Percentiles rank a stretch among this genome's conserved stretches.
Conservation (phyloP, 2,797 vertebrate species). For the Anableps anableps region DNA sequence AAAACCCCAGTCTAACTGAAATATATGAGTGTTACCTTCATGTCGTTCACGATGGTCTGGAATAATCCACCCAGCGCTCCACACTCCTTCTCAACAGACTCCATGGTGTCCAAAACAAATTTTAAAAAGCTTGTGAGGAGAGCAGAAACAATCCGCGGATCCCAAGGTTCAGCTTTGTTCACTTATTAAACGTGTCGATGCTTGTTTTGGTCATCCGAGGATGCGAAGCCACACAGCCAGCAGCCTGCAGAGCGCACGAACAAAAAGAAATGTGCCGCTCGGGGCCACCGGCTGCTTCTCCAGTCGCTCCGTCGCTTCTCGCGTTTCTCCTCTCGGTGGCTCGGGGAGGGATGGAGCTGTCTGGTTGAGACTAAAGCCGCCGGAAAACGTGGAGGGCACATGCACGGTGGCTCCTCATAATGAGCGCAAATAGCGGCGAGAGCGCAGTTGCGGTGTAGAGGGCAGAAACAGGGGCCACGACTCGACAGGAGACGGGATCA, state of each 20-base stretch:
- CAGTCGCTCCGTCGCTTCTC: conserved; percentile 25
- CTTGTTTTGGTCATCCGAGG: conserved; percentile 36
- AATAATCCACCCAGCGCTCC: conserved; percentile 97
- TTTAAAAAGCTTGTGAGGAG: conserved; percentile 22
- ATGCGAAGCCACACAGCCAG: conserved; percentile 50
- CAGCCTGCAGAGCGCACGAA: conserved; percentile 55
- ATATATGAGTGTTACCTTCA: conserved; percentile 88
- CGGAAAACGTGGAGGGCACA: conserved; percentile 46
- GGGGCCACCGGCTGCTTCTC: conserved; percentile 44
- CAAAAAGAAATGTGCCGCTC: conserved; percentile 71
- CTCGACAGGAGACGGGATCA: conserved; percentile 37
- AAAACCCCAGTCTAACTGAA: conserved; percentile 32
- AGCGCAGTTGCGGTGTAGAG: conserved; percentile 23
- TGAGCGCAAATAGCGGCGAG: conserved; percentile 32
- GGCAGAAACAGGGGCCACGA: conserved; percentile 14
- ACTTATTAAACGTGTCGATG: conserved; percentile 31
- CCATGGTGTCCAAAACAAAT: conserved; percentile 81
- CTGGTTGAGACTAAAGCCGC: conserved; percentile 36
- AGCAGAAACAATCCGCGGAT: conserved; percentile 26
- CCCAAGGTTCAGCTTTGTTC: conserved; percentile 26
- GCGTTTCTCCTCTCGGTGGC: conserved; percentile 25
- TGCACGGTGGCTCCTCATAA: conserved; percentile 59
- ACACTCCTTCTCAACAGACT: conserved; percentile 96
- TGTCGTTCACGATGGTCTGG: conserved; percentile 97
- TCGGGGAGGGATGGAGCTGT: conserved; percentile 2